Evolutionary conservation across 2,888 invertebrate genomes (phyloP).

Genomic region (Amphiduros pacificus): DNA sequence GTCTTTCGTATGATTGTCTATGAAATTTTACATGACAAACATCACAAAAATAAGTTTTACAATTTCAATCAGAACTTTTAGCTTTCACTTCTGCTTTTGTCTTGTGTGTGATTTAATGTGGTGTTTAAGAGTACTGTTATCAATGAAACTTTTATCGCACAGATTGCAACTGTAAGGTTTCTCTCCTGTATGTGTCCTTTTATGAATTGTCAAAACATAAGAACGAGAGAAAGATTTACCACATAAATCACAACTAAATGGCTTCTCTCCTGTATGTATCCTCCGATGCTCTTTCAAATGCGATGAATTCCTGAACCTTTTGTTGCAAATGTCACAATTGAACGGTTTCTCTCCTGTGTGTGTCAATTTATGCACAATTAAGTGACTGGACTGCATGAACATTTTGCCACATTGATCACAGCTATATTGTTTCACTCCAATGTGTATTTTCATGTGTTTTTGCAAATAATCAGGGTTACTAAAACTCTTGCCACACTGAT

Average conservation of each 20-base stretch:
- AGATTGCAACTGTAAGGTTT: background rate
- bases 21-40: no score
- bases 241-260: background rate
- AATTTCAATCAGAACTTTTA: no score
- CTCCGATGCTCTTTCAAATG: background rate
- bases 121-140: background rate
- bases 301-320: background rate
- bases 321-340: background rate
- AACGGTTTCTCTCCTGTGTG: slow-evolving; percentile 13
- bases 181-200: background rate
- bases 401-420: slow-evolving; percentile 1
- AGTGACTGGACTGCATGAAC: background rate
- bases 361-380: background rate
- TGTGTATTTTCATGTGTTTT: background rate
- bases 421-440: background rate
- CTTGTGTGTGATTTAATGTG: no score
- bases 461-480: background rate
- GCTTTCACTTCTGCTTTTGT: no score
- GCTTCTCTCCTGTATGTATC: slow-evolving; percentile 6
- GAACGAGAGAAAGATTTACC: background rate
- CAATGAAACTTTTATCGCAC: background rate
- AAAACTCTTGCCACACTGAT: background rate
- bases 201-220: background rate
- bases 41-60: no score
- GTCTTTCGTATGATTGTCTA: no score